Evolutionary conservation across 1,140 invertebrate species (phyloP).

Genomic region (Megalopta genalis): DNA sequence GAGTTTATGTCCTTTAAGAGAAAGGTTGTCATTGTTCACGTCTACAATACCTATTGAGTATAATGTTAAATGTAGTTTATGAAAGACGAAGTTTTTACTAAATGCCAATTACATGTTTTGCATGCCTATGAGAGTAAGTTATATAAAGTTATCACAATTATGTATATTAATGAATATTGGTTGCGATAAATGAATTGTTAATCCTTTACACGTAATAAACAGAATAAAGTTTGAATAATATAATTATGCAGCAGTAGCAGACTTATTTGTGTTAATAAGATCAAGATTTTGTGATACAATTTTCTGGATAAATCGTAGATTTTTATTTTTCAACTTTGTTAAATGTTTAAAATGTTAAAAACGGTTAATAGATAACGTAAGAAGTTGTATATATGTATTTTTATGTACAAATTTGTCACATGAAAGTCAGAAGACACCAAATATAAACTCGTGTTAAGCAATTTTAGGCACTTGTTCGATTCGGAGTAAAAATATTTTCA

Average conservation of each 20-base stretch:
- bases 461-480: constrained; percentile 7
- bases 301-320: constrained; percentile 29
- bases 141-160: constrained; percentile 47
- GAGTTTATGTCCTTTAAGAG: not conserved
- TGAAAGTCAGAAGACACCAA: not conserved
- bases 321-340: constrained; percentile 18
- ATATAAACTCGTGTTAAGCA: not conserved
- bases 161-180: constrained; percentile 29
- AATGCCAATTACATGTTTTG: constrained; percentile 35
- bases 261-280: constrained; percentile 40
- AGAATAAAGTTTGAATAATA: constrained; percentile 43
- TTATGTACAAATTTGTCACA: constrained; percentile 14
- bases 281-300: constrained; percentile 17
- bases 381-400: constrained; percentile 11
- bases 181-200: constrained; percentile 5
- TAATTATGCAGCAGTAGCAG: constrained; percentile 31
- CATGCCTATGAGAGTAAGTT: constrained; percentile 9
- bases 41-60: constrained; percentile 1
- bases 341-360: constrained; percentile 20
- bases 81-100: constrained; percentile 28
- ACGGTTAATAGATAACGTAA: constrained; percentile 12
- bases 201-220: constrained; percentile 17
- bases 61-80: constrained; percentile 11
- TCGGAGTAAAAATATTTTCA: constrained; percentile 1
- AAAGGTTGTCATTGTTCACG: not conserved